Conservation (phyloP, 2,797 vertebrate species). For the Pangasius larnaudii region DNA sequence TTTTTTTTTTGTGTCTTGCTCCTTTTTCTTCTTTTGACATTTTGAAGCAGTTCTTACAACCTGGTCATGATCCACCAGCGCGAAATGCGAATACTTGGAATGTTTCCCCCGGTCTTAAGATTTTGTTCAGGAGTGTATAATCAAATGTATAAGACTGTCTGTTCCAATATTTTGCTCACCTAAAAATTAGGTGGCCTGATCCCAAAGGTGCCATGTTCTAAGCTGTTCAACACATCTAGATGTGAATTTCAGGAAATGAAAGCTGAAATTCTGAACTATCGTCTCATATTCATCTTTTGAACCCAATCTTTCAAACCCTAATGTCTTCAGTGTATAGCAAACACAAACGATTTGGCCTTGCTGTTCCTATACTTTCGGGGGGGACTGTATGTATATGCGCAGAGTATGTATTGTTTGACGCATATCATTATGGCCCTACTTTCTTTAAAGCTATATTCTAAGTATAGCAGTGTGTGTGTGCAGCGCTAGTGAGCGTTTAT, state of each 20-base stretch:
- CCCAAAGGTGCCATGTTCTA: neutral
- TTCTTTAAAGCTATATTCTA: neutral
- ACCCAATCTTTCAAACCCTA: neutral
- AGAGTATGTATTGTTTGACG: neutral
- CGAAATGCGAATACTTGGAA: too few species aligned
- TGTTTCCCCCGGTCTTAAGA: too few species aligned
- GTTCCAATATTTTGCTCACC: neutral
- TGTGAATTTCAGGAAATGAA: neutral
- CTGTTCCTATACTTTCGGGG: neutral
- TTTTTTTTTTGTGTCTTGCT: too few species aligned
- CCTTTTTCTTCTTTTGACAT: too few species aligned
- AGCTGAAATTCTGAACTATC: neutral
- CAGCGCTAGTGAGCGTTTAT: neutral
- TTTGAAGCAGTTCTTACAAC: too few species aligned
- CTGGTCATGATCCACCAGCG: too few species aligned
- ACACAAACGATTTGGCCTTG: neutral
- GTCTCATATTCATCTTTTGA: neutral
- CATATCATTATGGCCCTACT: neutral
- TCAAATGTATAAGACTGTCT: neutral
- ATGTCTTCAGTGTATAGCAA: neutral
- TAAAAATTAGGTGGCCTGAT: neutral
- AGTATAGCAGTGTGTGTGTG: neutral
- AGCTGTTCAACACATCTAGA: neutral
- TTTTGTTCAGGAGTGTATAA: too few species aligned
- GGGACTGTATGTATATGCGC: neutral